Conservation (phyloP, 2,888 invertebrate species). For the Glaucopsyche alexis region DNA sequence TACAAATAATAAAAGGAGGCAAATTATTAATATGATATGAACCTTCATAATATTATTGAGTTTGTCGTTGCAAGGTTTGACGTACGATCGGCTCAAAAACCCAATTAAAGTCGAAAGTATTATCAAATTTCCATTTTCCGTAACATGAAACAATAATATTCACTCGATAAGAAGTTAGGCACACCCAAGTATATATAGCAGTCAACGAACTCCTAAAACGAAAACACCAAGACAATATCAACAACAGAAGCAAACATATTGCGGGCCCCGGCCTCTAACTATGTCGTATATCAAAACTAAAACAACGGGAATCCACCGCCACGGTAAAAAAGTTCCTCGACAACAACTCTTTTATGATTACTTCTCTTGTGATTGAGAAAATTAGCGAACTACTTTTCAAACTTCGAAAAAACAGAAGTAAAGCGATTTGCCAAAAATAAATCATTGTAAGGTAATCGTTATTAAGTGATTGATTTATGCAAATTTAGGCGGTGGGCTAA, state of each 20-base stretch:
- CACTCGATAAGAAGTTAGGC: background rate
- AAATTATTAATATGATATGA: background rate
- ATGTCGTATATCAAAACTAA: conserved; percentile 6
- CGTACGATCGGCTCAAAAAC: background rate
- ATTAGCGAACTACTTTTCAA: conserved; percentile 4
- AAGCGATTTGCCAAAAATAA: background rate
- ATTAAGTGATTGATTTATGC: too few species aligned
- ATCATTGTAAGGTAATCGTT: too few species aligned
- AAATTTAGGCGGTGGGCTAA: too few species aligned
- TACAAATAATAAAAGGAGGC: background rate
- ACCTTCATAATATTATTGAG: background rate
- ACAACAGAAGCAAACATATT: conserved; percentile 2
- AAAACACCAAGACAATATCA: background rate
- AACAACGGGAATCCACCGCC: background rate
- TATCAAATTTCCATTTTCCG: background rate
- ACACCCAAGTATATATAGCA: background rate
- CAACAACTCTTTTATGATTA: background rate
- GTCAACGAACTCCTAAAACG: background rate
- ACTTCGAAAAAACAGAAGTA: background rate
- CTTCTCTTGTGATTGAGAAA: background rate
- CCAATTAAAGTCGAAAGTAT: background rate
- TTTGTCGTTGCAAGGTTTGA: background rate
- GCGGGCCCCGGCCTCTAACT: background rate
- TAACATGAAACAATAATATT: background rate
- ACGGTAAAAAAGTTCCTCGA: conserved; percentile 4